Percentiles rank a stretch among this genome's conserved stretches.
Evolutionary conservation across 2,888 invertebrate genomes (phyloP).

Genomic region (Lamproptera curius): DNA sequence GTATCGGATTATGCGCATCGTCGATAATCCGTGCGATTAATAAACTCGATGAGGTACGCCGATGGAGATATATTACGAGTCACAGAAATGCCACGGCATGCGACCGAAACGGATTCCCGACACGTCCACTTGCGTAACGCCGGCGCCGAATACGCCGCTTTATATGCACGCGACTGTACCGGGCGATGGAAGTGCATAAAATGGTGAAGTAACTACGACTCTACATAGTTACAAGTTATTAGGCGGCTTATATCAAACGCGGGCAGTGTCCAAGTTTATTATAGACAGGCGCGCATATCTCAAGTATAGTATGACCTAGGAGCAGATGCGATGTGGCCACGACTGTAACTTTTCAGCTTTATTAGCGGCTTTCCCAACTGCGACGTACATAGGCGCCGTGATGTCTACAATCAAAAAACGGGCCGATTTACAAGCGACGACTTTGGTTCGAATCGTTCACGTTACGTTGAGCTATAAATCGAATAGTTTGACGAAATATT

Average conservation of each 20-base stretch:
- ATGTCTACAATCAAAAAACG: slow-evolving; percentile 37
- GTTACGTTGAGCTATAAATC: not conserved
- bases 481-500: too few species aligned
- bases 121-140: slow-evolving; percentile 8
- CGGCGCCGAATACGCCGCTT: slow-evolving; percentile 11
- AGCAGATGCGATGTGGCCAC: slow-evolving; percentile 18
- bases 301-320: slow-evolving; percentile 6
- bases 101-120: slow-evolving; percentile 1
- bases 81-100: not conserved
- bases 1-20: slow-evolving; percentile 1
- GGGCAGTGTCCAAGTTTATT: not conserved
- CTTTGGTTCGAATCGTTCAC: slow-evolving; percentile 18
- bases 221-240: not conserved
- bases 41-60: slow-evolving; percentile 8
- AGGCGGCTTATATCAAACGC: slow-evolving; percentile 1
- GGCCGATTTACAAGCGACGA: slow-evolving; percentile 31
- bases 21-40: slow-evolving; percentile 14
- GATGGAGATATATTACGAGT: slow-evolving; percentile 7
- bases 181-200: slow-evolving; percentile 8
- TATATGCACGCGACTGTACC: slow-evolving; percentile 9
- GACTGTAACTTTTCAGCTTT: slow-evolving; percentile 26
- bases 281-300: not conserved
- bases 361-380: slow-evolving; percentile 24
- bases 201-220: slow-evolving; percentile 5
- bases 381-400: slow-evolving; percentile 37